Evolutionary conservation across 2,888 invertebrate genomes (phyloP), one percentile per base, ranked within the genome.

Genomic region (Aphelenchoides bicaudatus): DNA sequence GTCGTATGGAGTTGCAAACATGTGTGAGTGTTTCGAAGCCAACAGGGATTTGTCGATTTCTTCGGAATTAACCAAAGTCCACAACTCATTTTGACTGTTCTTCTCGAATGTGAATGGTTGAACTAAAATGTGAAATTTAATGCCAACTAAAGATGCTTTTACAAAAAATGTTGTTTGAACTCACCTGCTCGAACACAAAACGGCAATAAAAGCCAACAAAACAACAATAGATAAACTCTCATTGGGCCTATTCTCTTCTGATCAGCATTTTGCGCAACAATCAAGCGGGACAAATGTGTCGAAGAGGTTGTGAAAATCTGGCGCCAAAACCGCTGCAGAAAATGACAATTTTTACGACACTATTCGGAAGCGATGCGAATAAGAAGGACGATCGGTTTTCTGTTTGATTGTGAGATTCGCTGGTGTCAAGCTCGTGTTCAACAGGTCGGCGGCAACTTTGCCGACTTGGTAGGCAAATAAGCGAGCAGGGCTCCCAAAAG

Each of bases 11-110:
- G 43, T 21, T 6, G 21, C 43, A 6, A 25, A 21, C 8, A 6
- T 6, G 23, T 43, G 25, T 25, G 43, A 19, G 43, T 43, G 43
- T n/a, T 43, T 43, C 16, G 43, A 8, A 21, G 16, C 43, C 21
- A 25, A 19, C 10, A 8, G 43, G 6, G 43, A 43, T 19, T 30
- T 23, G 19, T 21, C 37, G 2, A 51, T 25, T 28, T 56, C 31
- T 8, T 56, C 31, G 3, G 56, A 56, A 39, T 56, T 56, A n/a
- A 57, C 16, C 29, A 56, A 56, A 27, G 10, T 56, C 56, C 56
- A 56, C 6, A 58, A 16, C 31, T 39, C 56, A 55, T 58, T 58
- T n/a, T 56, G 39, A 37, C 28, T 58, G 16, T n/a, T 58, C 13
- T 13, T 27, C 8, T 53, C 52, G 28, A 52, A 8, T 13, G 6